Base-by-base conservation (phyloP, 2,888 invertebrate genomes). In the Andrena bucephala region DNA sequence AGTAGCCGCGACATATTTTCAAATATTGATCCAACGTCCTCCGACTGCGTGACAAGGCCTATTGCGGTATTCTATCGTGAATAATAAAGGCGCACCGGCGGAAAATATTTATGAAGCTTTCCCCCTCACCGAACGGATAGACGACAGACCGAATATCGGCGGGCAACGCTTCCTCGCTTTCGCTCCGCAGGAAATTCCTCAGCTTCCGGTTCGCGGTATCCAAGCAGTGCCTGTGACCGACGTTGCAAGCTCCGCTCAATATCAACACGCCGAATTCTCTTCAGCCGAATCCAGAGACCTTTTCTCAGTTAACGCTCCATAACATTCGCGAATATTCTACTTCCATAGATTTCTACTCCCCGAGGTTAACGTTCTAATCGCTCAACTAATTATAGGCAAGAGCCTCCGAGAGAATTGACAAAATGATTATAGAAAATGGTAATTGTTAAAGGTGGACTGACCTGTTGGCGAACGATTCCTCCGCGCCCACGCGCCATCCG, bases 251-350 rank as follows among this genome's bases (percentile, higher is more conserved):
- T 27, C 76, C 79, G n/a, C 86, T 86, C 66, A 88, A 71, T 57
- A 87, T 84, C 62, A 88, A 42, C 42, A 83, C 81, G 1, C 89
- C 81, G 42, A 89, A 77, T 83, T 90, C 89, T 77, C 90, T 90
- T 63, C 33, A 81, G 77, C 77, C 52, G 20, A 68, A 67, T 52
- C 24, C n/a, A 50, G 63, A 81, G 3, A 20, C 20, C 6, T 63
- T 72, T 24, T 57, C 78, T 78, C 63, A 78, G 72, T 62, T 16
- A 20, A 52, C 20, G 20, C 10, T 20, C n/a, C 16, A 13, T 20
- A 10, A 0, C 10, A 10, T 4, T 42, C 5, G 0, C 4, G 4
- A 1, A 16, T 42, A 42, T 42, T 16, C 42, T 42, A 42, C 1
- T 42, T 0, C 4, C 42, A 5, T 16, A 42, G 42, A 16, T 16